Conservation (phyloP, 2,797 vertebrate genomes). For the Echeneis naucrates region DNA sequence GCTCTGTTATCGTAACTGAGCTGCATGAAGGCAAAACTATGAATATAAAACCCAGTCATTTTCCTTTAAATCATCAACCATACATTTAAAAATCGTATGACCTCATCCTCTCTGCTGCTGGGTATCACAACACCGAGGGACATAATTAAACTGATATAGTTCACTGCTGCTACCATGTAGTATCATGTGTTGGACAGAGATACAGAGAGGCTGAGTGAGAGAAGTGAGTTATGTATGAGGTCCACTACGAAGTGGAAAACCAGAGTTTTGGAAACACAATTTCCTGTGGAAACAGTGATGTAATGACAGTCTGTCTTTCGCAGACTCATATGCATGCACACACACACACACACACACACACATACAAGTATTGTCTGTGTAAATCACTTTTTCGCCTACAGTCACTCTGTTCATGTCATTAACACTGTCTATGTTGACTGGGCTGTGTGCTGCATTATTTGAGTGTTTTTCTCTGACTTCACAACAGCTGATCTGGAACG, state of each 20-base stretch:
- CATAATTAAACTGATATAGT: slow-evolving; percentile 49
- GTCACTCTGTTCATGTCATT: slow-evolving; percentile 69
- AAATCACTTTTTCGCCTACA: slow-evolving; percentile 48
- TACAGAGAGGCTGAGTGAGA: slow-evolving; percentile 16
- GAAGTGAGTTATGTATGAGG: slow-evolving; percentile 54
- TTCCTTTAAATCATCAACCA: slow-evolving; percentile 25
- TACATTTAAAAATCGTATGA: slow-evolving; percentile 33
- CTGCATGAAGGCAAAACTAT: slow-evolving; percentile 9
- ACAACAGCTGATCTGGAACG: slow-evolving; percentile 27
- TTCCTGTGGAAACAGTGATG: slow-evolving; percentile 86
- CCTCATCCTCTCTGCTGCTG: slow-evolving; percentile 37
- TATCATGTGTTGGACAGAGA: slow-evolving; percentile 39
- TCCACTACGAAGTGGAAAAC: slow-evolving; percentile 75
- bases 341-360: slow-evolving; percentile 32
- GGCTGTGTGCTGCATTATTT: slow-evolving; percentile 37
- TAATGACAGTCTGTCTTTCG: slow-evolving; percentile 73
- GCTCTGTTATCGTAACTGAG: slow-evolving; percentile 13
- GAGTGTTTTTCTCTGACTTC: slow-evolving; percentile 19
- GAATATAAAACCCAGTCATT: slow-evolving; percentile 27
- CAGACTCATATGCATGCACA: slow-evolving; percentile 44
- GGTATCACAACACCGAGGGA: slow-evolving; percentile 25
- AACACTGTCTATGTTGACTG: slow-evolving; percentile 44
- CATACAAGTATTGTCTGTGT: slow-evolving; percentile 50
- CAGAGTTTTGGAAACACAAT: slow-evolving; percentile 77
- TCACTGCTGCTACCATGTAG: slow-evolving; percentile 38